These are phyloP conservation scores for Arothron firmamentum DNA, from an alignment of 2,113 vertebrate genomes.

Conservation along the genomic window DNA sequence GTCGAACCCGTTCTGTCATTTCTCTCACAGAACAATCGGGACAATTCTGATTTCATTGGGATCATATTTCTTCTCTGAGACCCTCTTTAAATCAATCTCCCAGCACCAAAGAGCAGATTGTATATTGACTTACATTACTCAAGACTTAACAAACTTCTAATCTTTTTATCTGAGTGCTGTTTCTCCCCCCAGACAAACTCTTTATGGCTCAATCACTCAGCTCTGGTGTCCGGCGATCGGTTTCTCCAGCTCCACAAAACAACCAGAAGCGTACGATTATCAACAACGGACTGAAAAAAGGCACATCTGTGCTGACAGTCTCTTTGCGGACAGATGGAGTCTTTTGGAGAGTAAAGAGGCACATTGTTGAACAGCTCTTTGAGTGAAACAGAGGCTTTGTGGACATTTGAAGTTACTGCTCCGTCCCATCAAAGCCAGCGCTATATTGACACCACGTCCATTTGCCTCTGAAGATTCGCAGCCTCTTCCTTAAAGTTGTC, in stretches of 20 bases:
- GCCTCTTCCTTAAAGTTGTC: conserved; percentile 33
- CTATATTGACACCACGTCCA: conserved; percentile 23
- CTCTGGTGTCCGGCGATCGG: conserved; percentile 28
- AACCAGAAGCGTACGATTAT: conserved; percentile 29
- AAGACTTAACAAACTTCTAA: conserved; percentile 60
- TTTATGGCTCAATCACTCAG: conserved; percentile 70
- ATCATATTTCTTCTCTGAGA: conserved; percentile 25
- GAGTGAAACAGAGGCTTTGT: conserved; percentile 35
- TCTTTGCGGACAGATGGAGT: no score
- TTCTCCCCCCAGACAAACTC: conserved; percentile 54
- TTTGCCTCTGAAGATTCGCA: conserved; percentile 39
- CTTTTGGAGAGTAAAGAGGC: conserved; percentile 4
- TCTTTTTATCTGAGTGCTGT: conserved; percentile 61
- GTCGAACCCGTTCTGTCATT: conserved; percentile 18
- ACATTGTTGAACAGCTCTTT: conserved; percentile 7
- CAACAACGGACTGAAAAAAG: conserved; percentile 12
- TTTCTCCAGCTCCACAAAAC: conserved; percentile 23
- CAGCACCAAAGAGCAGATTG: conserved; percentile 48
- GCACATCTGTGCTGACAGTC: no score
- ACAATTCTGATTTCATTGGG: conserved; percentile 32
- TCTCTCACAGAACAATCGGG: conserved; percentile 36
- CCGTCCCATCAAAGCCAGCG: conserved; percentile 5
- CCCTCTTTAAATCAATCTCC: conserved; percentile 56
- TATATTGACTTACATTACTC: conserved; percentile 60
- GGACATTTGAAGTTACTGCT: conserved; percentile 28